Evolutionary conservation across 2,113 vertebrate genomes (phyloP).

Genomic region (Hipposideros armiger): DNA sequence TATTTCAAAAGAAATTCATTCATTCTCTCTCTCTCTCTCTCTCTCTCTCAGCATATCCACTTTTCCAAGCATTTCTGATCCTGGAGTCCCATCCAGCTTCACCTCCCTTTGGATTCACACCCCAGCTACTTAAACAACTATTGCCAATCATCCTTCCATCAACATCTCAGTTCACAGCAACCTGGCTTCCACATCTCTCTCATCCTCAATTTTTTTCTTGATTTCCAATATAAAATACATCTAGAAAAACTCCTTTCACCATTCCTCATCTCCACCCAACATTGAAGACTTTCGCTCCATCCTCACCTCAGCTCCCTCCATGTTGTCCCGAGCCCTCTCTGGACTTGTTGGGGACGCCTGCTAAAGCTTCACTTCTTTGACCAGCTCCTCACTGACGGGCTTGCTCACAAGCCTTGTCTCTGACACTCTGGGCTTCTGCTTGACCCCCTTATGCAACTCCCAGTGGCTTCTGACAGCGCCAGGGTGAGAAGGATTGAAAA

Average conservation of each 20-base stretch:
- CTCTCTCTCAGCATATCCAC: background rate
- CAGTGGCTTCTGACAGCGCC: too few species aligned
- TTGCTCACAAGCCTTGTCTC: background rate
- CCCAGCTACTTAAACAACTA: background rate
- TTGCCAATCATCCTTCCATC: background rate
- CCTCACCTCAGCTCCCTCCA: background rate
- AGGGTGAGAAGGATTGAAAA: background rate
- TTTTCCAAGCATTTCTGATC: background rate
- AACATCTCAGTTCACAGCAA: background rate
- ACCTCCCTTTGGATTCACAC: background rate
- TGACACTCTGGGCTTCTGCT: background rate
- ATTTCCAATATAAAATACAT: background rate
- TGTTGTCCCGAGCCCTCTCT: background rate
- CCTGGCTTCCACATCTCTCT: background rate
- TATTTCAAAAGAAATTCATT: background rate
- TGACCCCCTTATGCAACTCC: background rate
- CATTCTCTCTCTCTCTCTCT: background rate
- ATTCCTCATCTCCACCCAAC: background rate
- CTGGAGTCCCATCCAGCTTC: background rate
- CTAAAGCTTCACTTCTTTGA: background rate
- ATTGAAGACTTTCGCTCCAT: background rate
- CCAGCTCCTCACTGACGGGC: background rate
- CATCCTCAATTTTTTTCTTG: background rate
- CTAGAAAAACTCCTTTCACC: background rate
- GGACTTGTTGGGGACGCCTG: background rate